A percentile compares a stretch with the other conserved stretches of the same genome.
These are phyloP conservation scores for Troides oblongomaculatus DNA, from an alignment of 2,888 invertebrate species.

Conservation along the genomic window DNA sequence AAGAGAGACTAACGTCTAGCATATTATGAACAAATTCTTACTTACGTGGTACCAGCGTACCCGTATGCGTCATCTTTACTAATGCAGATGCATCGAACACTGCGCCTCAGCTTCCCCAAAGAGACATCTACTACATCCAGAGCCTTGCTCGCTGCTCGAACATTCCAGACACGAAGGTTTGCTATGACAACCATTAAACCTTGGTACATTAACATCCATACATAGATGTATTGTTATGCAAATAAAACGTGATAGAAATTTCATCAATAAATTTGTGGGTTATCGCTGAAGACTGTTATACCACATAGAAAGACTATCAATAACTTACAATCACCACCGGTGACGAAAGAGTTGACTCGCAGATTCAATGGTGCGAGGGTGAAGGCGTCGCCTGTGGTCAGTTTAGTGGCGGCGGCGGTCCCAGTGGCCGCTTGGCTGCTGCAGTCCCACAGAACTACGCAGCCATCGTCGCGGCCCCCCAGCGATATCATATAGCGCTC, in stretches of 20 bases:
- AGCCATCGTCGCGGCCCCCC: slow-evolving; percentile 94
- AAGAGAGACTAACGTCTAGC: too few species aligned
- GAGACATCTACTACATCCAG: slow-evolving; percentile 86
- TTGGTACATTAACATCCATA: too few species aligned
- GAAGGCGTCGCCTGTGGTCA: slow-evolving; percentile 86
- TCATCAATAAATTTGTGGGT: too few species aligned
- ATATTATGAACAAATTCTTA: slow-evolving; percentile 9
- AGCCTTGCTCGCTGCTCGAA: slow-evolving; percentile 84
- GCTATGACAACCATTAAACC: slow-evolving; percentile 48
- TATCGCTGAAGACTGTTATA: too few species aligned
- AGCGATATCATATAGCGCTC: slow-evolving; percentile 91
- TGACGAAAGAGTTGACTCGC: slow-evolving; percentile 84
- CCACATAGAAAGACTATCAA: too few species aligned
- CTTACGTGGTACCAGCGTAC: slow-evolving; percentile 94
- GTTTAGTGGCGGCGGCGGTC: slow-evolving; percentile 79
- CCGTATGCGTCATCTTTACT: slow-evolving; percentile 85
- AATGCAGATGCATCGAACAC: slow-evolving; percentile 86
- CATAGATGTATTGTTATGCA: too few species aligned
- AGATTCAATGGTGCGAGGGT: slow-evolving; percentile 77
- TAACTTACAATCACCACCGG: slow-evolving; percentile 85
- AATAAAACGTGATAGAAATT: too few species aligned
- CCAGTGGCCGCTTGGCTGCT: slow-evolving; percentile 82
- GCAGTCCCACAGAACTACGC: slow-evolving; percentile 92
- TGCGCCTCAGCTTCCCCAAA: slow-evolving; percentile 88
- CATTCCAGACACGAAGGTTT: slow-evolving; percentile 87